A percentile compares a stretch with the other conserved stretches of the same genome.
Conservation (phyloP, 2,797 vertebrate species). For the Pterois miles region DNA sequence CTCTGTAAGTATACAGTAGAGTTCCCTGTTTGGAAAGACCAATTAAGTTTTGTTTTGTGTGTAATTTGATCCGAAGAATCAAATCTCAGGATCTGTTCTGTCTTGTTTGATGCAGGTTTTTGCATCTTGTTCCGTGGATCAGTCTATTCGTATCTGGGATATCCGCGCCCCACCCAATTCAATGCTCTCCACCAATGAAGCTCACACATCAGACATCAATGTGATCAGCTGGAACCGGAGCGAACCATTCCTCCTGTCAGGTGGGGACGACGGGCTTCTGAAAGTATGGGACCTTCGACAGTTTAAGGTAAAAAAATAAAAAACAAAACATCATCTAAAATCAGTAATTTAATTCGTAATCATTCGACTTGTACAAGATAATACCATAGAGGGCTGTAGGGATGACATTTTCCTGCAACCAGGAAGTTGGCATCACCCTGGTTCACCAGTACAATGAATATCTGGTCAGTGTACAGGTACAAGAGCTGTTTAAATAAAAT, state of each 20-base stretch:
- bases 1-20: not conserved
- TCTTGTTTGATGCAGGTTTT: conserved; percentile 84
- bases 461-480: too few species aligned
- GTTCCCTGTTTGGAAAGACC: not conserved
- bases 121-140: conserved; percentile 91
- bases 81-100: not conserved
- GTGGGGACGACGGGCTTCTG: conserved; percentile 90
- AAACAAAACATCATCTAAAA: not conserved
- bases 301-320: conserved; percentile 85
- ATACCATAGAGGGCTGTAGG: not conserved
- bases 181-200: conserved; percentile 87
- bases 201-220: conserved; percentile 89
- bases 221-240: conserved; percentile 92
- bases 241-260: conserved; percentile 92
- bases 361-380: not conserved
- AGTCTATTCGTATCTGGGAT: conserved; percentile 92
- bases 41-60: not conserved
- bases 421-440: too few species aligned
- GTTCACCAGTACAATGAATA: too few species aligned
- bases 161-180: conserved; percentile 89
- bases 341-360: too few species aligned
- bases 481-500: too few species aligned
- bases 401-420: too few species aligned
- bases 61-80: not conserved
- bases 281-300: conserved; percentile 94